These are phyloP conservation scores for Apocheima hispidaria DNA, from an alignment of 2,888 invertebrate genomes.

Conservation along the genomic window DNA sequence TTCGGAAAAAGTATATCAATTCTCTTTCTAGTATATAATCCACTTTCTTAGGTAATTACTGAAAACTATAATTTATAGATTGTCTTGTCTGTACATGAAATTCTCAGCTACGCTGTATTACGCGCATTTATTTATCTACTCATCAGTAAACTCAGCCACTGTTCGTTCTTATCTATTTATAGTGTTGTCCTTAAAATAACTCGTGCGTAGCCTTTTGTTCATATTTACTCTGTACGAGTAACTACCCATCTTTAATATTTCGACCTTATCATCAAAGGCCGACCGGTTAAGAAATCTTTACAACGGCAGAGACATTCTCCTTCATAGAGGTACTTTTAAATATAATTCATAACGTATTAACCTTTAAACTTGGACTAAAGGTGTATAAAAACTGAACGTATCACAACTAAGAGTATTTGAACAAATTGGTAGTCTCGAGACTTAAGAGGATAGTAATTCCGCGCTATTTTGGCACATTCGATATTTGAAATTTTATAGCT, in stretches of 20 bases:
- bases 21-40: not conserved
- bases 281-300: constrained; percentile 48
- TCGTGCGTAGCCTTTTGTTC: constrained; percentile 45
- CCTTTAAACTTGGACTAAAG: constrained; percentile 39
- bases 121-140: not conserved
- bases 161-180: constrained; percentile 32
- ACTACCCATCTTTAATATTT: constrained; percentile 50
- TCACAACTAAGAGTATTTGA: too few relatives aligned
- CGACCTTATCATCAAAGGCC: constrained; percentile 49
- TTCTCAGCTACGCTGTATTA: too few relatives aligned
- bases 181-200: constrained; percentile 42
- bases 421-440: constrained; percentile 42
- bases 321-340: constrained; percentile 44
- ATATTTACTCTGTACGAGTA: constrained; percentile 43
- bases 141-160: not conserved
- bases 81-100: not conserved
- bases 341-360: constrained; percentile 48
- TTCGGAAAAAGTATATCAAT: too few relatives aligned
- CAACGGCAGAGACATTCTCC: constrained; percentile 47
- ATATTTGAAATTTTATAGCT: too few relatives aligned
- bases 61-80: not conserved
- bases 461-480: too few relatives aligned
- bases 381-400: constrained; percentile 28
- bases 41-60: not conserved
- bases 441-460: too few relatives aligned